Conservation (phyloP, 2,113 vertebrate species). For the Bubo scandiacus region DNA sequence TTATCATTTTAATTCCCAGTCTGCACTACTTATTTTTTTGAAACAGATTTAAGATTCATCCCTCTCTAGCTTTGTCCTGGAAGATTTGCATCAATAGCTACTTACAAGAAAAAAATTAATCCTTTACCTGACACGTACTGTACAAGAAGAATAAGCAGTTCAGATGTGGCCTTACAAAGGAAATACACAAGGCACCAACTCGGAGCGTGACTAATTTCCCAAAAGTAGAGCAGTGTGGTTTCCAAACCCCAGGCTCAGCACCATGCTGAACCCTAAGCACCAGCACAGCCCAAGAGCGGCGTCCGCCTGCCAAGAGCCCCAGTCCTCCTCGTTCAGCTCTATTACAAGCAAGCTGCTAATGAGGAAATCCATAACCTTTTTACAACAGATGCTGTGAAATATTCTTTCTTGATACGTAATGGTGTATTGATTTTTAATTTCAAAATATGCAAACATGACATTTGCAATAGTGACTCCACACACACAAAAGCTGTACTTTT, state of each 20-base stretch:
- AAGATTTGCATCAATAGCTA: background rate
- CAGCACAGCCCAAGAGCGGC: accelerated
- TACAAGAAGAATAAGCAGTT: background rate
- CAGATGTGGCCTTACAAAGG: background rate
- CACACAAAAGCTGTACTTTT: conserved; percentile 16
- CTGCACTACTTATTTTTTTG: background rate
- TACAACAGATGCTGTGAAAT: conserved; percentile 15
- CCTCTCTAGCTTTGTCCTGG: background rate
- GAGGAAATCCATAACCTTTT: conserved; percentile 61
- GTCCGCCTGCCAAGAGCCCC: accelerated
- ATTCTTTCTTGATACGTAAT: background rate
- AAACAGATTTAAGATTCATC: background rate
- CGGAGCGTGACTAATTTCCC: accelerated
- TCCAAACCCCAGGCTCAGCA: accelerated
- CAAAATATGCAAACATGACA: conserved; percentile 67
- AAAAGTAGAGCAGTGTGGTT: accelerated
- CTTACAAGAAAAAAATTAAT: background rate
- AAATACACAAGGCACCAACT: background rate
- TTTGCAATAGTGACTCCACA: conserved; percentile 24
- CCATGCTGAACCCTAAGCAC: background rate
- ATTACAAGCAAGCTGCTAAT: background rate
- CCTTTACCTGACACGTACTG: background rate
- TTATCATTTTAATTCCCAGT: background rate
- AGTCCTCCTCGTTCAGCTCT: background rate
- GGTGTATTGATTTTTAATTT: conserved; percentile 67